Evolutionary conservation across 1,140 invertebrate species (phyloP).

Genomic region (Penaeus chinensis): DNA sequence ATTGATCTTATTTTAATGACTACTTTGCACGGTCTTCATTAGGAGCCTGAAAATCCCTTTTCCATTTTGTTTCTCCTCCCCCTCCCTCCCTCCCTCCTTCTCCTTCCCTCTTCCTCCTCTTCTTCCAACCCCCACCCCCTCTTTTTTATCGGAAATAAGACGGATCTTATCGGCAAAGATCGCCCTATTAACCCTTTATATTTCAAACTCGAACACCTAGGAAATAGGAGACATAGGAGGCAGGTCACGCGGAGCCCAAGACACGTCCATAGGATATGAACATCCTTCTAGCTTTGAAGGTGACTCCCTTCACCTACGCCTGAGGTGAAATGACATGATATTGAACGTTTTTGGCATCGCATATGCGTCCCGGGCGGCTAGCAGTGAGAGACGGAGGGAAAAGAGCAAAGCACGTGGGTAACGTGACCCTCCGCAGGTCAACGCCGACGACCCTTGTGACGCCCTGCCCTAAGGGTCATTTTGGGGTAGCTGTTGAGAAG

Average conservation of each 20-base stretch:
- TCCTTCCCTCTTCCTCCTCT: not conserved
- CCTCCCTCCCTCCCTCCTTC: not conserved
- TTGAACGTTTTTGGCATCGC: not conserved
- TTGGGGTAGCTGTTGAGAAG: no score
- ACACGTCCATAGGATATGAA: no score
- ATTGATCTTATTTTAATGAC: no score
- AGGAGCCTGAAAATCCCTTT: not conserved
- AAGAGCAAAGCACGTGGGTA: no score
- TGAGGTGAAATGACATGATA: slow-evolving; percentile 15
- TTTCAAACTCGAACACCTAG: not conserved
- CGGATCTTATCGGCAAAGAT: not conserved
- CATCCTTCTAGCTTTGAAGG: not conserved
- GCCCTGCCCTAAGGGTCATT: no score
- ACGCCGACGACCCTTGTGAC: no score
- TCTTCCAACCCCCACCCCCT: not conserved
- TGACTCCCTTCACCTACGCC: not conserved
- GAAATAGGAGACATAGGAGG: no score
- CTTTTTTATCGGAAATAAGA: not conserved
- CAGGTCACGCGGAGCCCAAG: no score
- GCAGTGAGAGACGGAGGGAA: slow-evolving; percentile 9
- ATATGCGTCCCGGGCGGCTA: not conserved
- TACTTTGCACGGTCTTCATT: no score
- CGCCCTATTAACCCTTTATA: not conserved
- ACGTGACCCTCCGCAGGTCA: no score
- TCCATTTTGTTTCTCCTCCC: not conserved